Percentiles rank a stretch among this genome's conserved stretches.
Conservation (phyloP, 2,113 vertebrate genomes). For the Aptenodytes patagonicus region DNA sequence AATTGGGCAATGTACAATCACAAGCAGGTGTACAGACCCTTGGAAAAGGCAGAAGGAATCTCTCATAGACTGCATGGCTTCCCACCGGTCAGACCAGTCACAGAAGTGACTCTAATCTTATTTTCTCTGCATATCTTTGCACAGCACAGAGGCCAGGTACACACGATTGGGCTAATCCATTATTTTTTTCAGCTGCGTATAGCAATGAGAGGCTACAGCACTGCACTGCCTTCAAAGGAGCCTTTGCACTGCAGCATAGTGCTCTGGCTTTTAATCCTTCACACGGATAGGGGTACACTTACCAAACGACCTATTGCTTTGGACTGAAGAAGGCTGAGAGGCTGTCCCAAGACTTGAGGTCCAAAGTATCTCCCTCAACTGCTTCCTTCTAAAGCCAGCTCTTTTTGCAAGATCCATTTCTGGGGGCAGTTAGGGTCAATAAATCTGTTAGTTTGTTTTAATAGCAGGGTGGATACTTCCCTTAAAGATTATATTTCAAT, state of each 20-base stretch:
- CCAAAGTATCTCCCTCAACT: not conserved
- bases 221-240: not conserved
- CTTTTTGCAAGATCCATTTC: not conserved
- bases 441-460: slow-evolving; percentile 9
- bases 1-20: no score
- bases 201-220: not conserved
- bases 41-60: not conserved
- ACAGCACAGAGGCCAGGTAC: not conserved
- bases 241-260: rapidly evolving
- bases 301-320: not conserved
- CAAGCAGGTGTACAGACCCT: not conserved
- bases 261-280: not conserved
- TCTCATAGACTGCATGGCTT: not conserved
- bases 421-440: not conserved
- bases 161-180: rapidly evolving
- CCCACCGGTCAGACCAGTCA: not conserved
- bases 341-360: not conserved
- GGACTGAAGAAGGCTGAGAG: not conserved
- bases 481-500: not conserved
- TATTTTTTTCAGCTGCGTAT: not conserved
- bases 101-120: not conserved
- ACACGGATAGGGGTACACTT: no score
- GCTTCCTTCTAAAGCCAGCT: not conserved
- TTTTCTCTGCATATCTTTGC: not conserved
- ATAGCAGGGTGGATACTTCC: slow-evolving; percentile 13